Base-by-base conservation (phyloP, 2,888 invertebrate species). In the Epinotia brunnichana region DNA sequence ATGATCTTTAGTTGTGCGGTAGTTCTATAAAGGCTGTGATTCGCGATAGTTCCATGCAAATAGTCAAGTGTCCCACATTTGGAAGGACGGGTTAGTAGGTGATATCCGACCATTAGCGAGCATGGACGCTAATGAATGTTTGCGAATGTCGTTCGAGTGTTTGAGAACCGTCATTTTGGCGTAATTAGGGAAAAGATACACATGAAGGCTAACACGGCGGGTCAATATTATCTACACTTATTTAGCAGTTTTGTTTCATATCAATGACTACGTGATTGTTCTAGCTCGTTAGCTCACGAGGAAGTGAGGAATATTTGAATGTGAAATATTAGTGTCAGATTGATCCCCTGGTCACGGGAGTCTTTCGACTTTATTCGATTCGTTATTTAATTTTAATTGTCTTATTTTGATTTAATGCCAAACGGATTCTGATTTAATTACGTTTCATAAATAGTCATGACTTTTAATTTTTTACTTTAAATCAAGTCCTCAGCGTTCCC, bases 91-190 rank as follows among this genome's bases (percentile, higher is more conserved):
- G 53, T 21, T 41, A 64, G 64, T n/a, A 48, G 56, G 48, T 17
- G 53, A 17, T 66, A 44, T 61, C 61, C 41, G 39, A 24, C 54
- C 67, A 62, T 72, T 72, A 72, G 67, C 35, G 61, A 35, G 21
- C 48, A 5, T 17, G 70, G 44, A 51, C 35, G 60, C 56, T 72
- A 68, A 72, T 72, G 67, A 71, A 61, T 72, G 72, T 72, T 72
- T 72, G 72, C 71, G 29, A 54, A 62, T n/a, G 60, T 71, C 71
- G 72, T 72, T 66, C 64, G 53, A 71, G 53, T 83, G 84, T 84
- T 85, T 83, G 84, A 77, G 74, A 69, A 73, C 44, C 75, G 78
- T 79, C 84, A 83, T 85, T 85, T 77, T 76, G 61, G 11, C 44
- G 67, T 69, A 70, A 74, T 70, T 74, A 66, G 61, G 51, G 41